These are phyloP conservation scores for Rhogogaster chlorosoma DNA, from an alignment of 2,888 invertebrate species.

Conservation along the genomic window DNA sequence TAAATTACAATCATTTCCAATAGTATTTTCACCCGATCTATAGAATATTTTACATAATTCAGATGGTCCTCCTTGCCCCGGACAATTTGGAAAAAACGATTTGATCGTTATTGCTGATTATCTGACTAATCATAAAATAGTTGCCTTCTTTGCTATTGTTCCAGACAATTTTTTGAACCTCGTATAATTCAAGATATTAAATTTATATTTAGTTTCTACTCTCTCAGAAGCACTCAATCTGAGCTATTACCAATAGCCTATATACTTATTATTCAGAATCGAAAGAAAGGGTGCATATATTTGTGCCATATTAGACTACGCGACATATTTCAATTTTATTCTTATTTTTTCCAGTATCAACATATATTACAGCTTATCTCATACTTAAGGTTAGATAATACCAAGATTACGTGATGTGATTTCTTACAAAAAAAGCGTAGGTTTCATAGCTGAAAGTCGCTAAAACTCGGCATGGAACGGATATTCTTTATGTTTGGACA, in stretches of 20 bases:
- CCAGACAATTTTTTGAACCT: not conserved
- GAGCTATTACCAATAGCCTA: not conserved
- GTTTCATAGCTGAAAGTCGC: not conserved
- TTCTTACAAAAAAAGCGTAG: not conserved
- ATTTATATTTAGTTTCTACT: not conserved
- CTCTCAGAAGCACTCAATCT: not conserved
- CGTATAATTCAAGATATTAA: not conserved
- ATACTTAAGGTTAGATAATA: not conserved
- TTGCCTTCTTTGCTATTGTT: not conserved
- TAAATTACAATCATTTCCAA: not conserved
- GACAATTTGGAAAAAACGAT: too few relatives aligned
- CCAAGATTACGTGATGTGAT: not conserved
- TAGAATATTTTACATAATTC: not conserved
- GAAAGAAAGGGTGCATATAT: not conserved
- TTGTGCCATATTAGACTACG: not conserved
- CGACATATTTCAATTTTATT: not conserved
- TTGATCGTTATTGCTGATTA: not conserved
- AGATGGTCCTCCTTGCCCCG: too few relatives aligned
- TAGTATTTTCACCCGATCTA: not conserved
- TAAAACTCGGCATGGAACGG: constrained; percentile 64
- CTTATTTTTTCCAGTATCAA: not conserved
- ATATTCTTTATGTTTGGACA: constrained; percentile 64
- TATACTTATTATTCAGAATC: not conserved
- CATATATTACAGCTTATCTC: not conserved
- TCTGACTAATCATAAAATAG: not conserved